Base-by-base conservation (phyloP, 2,888 invertebrate species). In the Amblyteles armatorius region DNA sequence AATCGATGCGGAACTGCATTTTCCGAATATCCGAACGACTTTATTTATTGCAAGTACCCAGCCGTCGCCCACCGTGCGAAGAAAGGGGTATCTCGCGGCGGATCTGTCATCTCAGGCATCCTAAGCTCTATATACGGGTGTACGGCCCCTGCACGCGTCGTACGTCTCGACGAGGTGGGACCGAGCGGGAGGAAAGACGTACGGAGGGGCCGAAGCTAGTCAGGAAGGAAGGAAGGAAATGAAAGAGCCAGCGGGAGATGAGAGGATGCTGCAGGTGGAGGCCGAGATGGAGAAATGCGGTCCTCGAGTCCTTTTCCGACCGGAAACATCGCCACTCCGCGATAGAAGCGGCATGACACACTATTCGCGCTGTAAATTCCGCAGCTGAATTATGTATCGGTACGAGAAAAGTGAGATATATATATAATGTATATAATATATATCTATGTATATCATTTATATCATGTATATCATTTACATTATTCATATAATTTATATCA, bases 1-100 rank as follows among this genome's bases (percentile, higher is more conserved):
- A 83, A 79, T 83, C 83, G 83, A 83, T 83, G 57, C 22, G 48
- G 40, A 79, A 80, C 71, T 77, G 76, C 71, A 80, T 83, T 83
- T 79, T 83, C 22, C 63, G 74, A 71, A 83, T 83, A 74, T 80
- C 71, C 71, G 76, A 63, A 72, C 36, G 13, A 72, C 19, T 36
- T 36, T 72, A 83, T 80, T 80, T 80, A 80, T 77, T 50, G 72
- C 71, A 48, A 57, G 72, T 60, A 48, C 50, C 33, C 33, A 40
- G 40, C 9, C 48, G 44, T 40, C 3, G 11, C 5, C 9, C 40
- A 33, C 7, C 55, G 40, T 19, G 33, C 29, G 50, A 6, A n/a
- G 60, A 36, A 36, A 16, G 29, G 40, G 50, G n/a, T n/a, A 40
- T 63, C 36, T 19, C 68, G 44, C 22, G 33, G 7, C n/a, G 40